phyloP scores from a whole-genome alignment of 2,888 invertebrate species.

The Salpingus planirostris region DNA sequence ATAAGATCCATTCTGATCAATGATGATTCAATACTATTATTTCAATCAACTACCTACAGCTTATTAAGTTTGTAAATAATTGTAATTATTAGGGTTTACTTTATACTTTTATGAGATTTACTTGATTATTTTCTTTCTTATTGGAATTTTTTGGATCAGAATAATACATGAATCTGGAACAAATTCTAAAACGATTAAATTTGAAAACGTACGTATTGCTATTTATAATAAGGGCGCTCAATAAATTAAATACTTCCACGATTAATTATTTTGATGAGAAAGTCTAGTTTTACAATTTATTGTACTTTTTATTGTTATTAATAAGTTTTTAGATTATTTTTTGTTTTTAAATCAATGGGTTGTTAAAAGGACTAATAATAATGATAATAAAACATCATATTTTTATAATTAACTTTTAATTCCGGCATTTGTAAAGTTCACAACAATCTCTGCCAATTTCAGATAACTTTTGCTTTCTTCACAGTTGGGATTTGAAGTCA shows the following conservation, averaged over 20 bases:
- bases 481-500: slow-evolving; percentile 53
- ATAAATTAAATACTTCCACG: too few relatives aligned
- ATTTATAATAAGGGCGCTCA: too few relatives aligned
- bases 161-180: too few relatives aligned
- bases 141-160: too few relatives aligned
- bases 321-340: background rate
- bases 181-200: too few relatives aligned
- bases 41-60: slow-evolving; percentile 9
- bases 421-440: slow-evolving; percentile 17
- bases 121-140: too few relatives aligned
- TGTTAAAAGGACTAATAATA: slow-evolving; percentile 22
- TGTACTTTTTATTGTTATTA: slow-evolving; percentile 1
- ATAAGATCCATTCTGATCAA: slow-evolving; percentile 8
- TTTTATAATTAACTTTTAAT: slow-evolving; percentile 8
- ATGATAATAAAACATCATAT: slow-evolving; percentile 16
- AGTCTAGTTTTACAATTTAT: too few relatives aligned
- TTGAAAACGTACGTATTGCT: too few relatives aligned
- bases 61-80: background rate
- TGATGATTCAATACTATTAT: slow-evolving; percentile 4
- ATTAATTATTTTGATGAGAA: too few relatives aligned
- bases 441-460: slow-evolving; percentile 25
- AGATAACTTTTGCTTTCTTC: slow-evolving; percentile 21
- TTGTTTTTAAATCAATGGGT: slow-evolving; percentile 13
- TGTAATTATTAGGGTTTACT: slow-evolving; percentile 8
- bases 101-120: too few relatives aligned